phyloP scores from a whole-genome alignment of 2,888 invertebrate genomes.

The Oegoconia quadripuncta region DNA sequence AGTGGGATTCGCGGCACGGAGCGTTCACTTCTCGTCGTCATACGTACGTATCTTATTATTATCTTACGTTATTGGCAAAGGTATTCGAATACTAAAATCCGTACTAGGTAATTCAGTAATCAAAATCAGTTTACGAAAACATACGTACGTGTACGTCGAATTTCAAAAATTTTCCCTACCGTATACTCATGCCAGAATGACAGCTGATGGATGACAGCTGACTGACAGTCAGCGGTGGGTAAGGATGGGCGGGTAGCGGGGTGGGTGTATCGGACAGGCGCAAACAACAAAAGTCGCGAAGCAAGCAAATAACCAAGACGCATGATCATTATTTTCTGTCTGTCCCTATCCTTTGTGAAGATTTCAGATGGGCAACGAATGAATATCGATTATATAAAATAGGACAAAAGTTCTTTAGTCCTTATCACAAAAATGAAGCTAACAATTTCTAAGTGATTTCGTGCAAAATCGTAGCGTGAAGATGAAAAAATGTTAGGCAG shows the following conservation, averaged over 20 bases:
- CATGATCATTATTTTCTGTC: constrained; percentile 60
- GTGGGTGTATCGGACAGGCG: constrained; percentile 4
- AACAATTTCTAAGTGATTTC: constrained; percentile 37
- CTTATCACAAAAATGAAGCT: constrained; percentile 44
- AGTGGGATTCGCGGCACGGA: too few species aligned
- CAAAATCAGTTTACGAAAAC: too few species aligned
- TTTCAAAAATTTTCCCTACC: too few species aligned
- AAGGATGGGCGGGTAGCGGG: neutral
- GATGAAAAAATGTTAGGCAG: constrained; percentile 46
- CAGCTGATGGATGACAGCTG: neutral
- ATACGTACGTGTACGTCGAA: too few species aligned
- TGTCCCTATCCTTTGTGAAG: constrained; percentile 47
- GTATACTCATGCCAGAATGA: too few species aligned
- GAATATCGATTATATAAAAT: constrained; percentile 71
- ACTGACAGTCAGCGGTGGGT: constrained; percentile 3
- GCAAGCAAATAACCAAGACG: constrained; percentile 50
- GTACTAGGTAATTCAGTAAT: too few species aligned
- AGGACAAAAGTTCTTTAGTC: constrained; percentile 44
- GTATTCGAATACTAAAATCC: too few species aligned
- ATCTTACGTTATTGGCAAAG: too few species aligned
- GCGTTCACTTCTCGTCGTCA: too few species aligned
- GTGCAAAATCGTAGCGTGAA: constrained; percentile 2
- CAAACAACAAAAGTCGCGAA: constrained; percentile 33
- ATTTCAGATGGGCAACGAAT: constrained; percentile 49
- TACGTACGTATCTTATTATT: too few species aligned